These are phyloP conservation scores for Apodemus sylvaticus DNA, from an alignment of 2,113 vertebrate genomes.

Conservation along the genomic window DNA sequence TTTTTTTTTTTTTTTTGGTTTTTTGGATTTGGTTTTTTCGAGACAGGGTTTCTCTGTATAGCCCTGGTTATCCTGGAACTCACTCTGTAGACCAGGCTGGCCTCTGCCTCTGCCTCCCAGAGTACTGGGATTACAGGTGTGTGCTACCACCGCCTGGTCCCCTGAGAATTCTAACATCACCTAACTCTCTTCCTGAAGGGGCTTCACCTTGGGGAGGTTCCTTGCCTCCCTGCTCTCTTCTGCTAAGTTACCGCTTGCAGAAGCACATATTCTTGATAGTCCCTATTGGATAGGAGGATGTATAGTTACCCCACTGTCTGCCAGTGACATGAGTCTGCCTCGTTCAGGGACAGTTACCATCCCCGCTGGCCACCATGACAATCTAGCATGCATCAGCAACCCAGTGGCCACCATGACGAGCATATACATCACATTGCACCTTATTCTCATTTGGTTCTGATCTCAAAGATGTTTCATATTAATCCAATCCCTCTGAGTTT, in stretches of 20 bases:
- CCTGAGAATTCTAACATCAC: neutral
- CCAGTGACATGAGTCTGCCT: neutral
- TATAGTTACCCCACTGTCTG: neutral
- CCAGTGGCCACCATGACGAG: too few species aligned
- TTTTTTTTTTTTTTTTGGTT: too few species aligned
- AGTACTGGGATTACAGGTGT: too few species aligned
- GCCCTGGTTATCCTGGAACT: too few species aligned
- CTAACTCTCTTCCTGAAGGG: neutral
- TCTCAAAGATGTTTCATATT: neutral
- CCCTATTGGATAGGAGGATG: neutral
- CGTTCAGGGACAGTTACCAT: neutral
- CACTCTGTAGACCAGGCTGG: too few species aligned
- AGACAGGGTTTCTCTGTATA: too few species aligned
- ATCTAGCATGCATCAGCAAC: neutral
- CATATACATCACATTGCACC: accelerated
- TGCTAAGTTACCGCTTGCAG: neutral
- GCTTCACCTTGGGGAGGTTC: neutral
- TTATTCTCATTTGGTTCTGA: neutral
- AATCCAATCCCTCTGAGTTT: neutral
- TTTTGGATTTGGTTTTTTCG: too few species aligned
- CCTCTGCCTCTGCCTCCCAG: too few species aligned
- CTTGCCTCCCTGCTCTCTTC: neutral
- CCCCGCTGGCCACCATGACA: neutral
- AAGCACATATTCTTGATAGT: neutral
- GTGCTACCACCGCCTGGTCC: too few species aligned